phyloP scores from a whole-genome alignment of 2,888 invertebrate genomes.

The Melangyna quadrimaculata region DNA sequence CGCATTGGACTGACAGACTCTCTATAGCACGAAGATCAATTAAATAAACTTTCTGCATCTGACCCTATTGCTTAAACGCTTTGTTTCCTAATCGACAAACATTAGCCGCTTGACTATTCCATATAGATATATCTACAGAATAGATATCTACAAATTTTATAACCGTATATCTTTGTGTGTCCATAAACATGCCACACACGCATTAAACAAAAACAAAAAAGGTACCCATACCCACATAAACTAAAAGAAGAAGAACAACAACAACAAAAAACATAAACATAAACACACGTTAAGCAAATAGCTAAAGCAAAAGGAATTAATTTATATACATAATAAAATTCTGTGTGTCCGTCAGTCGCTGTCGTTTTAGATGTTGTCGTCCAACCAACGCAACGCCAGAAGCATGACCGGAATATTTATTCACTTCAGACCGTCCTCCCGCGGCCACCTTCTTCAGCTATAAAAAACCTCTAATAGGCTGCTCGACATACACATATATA shows the following conservation, averaged over 20 bases:
- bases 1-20: background rate
- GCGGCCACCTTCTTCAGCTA: background rate
- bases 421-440: background rate
- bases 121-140: background rate
- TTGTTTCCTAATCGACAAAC: slow-evolving; percentile 70
- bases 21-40: slow-evolving; percentile 48
- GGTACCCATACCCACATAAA: background rate
- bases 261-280: slow-evolving; percentile 20
- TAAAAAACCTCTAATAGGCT: slow-evolving; percentile 18
- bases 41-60: slow-evolving; percentile 58
- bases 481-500: no score
- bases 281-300: slow-evolving; percentile 1
- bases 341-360: slow-evolving; percentile 26
- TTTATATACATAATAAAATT: slow-evolving; percentile 70
- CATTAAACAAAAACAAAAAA: slow-evolving; percentile 27
- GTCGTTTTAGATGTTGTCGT: background rate
- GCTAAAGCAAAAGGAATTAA: slow-evolving; percentile 55
- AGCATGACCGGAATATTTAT: slow-evolving; percentile 64
- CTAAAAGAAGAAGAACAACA: slow-evolving; percentile 4
- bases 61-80: slow-evolving; percentile 59
- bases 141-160: slow-evolving; percentile 41
- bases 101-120: slow-evolving; percentile 52
- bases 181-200: slow-evolving; percentile 62
- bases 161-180: slow-evolving; percentile 21
- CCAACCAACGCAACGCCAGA: slow-evolving; percentile 50